Base-by-base conservation (phyloP, 1,140 invertebrate genomes). In the Nixonia krombeini region DNA sequence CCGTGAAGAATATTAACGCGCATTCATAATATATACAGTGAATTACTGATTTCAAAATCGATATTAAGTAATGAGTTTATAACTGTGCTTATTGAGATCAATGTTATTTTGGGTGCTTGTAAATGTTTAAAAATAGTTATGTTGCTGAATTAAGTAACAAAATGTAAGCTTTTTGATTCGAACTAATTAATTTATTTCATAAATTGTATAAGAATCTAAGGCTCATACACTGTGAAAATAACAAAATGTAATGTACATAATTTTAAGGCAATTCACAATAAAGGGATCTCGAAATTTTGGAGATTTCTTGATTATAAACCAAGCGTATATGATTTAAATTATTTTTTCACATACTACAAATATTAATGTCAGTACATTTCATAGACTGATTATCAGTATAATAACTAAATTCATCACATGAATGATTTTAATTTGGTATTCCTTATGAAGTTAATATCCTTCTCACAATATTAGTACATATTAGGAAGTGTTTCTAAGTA, bases 241-340 rank as follows among this genome's bases (percentile, higher is more conserved):
- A 76, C 44, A 37, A 55, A 62, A 59, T 73, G 57, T 53, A 73
- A 65, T 76, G 71, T 76, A 75, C 47, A 75, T 75, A 75, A 53
- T 40, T 45, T 56, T 64, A 52, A 61, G 42, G 23, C 21, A 17
- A 59, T 51, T 51, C 28, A 38, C 1, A 70, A 70, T 59, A 70
- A 70, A 70, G 52, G 38, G 41, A 49, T 17, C 33, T 57, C 23
- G 16, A 44, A 33, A n/a, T n/a, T 21, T 15, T 38, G 37, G 37
- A 7, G 10, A 38, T 38, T 38, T 38, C 16, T 38, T n/a, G n/a
- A n/a, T 38, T 26, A 26, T 4, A 4, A 9, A 33, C 12, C 23
- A 1, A 42, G 12, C 35, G 25, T 5, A 26, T 5, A 26, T 26
- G 4, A 5, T 4, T 9, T 26, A 26, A 26, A 5, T 26, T 26